These are phyloP conservation scores for Antheraea assamensis DNA, from an alignment of 2,888 invertebrate genomes.

Conservation along the genomic window DNA sequence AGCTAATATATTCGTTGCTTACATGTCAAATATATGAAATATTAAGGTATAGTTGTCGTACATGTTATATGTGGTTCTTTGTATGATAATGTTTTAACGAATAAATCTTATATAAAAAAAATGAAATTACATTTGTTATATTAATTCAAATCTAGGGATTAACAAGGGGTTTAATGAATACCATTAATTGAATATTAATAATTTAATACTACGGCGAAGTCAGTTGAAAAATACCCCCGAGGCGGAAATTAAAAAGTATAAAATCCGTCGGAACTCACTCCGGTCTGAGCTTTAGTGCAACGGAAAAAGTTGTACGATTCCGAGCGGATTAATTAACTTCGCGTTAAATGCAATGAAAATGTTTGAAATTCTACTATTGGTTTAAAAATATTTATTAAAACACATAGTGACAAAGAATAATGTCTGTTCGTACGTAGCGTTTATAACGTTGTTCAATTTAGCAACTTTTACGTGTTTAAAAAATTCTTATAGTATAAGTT, in stretches of 20 bases:
- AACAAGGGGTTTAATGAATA: conserved; percentile 62
- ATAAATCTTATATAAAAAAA: background rate
- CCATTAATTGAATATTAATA: conserved; percentile 80
- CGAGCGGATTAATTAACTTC: conserved; percentile 57
- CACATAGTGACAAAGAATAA: background rate
- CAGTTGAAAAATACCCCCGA: conserved; percentile 71
- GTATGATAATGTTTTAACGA: background rate
- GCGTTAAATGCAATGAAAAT: conserved; percentile 30
- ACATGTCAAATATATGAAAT: background rate
- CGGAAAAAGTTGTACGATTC: conserved; percentile 63
- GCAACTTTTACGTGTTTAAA: background rate
- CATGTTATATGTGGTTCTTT: too few species aligned
- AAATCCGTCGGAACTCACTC: conserved; percentile 64
- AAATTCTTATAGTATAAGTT: background rate
- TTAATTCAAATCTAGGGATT: background rate
- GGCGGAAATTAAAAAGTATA: conserved; percentile 80
- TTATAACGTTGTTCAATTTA: background rate
- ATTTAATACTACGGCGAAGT: conserved; percentile 67
- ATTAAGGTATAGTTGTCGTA: background rate
- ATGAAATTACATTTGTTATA: background rate
- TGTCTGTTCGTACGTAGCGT: too few species aligned
- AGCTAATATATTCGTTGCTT: background rate
- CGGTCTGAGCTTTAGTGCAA: conserved; percentile 65
- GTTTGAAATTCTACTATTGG: background rate
- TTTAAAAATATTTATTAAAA: background rate